Base-by-base conservation (phyloP, 1,140 invertebrate genomes). In the Drosophila simulans region DNA sequence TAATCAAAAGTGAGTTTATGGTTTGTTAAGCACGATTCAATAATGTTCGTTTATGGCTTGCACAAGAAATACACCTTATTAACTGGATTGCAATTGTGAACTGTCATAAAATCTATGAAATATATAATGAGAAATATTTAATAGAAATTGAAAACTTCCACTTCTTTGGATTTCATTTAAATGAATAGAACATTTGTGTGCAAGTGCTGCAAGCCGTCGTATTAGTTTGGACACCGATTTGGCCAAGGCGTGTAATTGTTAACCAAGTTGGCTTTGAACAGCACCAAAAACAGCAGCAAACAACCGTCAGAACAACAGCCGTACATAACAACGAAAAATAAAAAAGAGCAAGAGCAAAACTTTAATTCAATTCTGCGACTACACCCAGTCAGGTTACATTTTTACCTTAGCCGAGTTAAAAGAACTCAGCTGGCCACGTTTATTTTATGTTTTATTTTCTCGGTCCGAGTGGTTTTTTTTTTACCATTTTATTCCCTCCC, bases 161-260 rank as follows among this genome's bases (percentile, higher is more conserved):
- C 0, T 7, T 27, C 27, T 27, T 27, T 1, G 5, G 2, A 8
- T 31, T 31, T 10, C 1, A 8, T 31, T 8, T 31, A 2, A 31
- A 31, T 31, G 31, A 31, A 31, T 8, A 17, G 0, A 25, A 0
- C 1, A 17, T 11, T 56, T 62, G 49, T 63, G 11, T 68, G 8
- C 37, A 27, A 68, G 59, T 53, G 64, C 37, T 5, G 17, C 1
- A 11, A n/a, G 22, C 12, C n/a, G 11, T 42, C 59, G 69, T 49
- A 68, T 88, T 88, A 79, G 79, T 69, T 86, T 63, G 52, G 79
- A 64, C 70, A 68, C 65, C 74, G 76, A 42, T 42, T 42, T 45
- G 79, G 63, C 42, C 76, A 64, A 73, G 84, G 84, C 80, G 84
- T 89, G 84, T 89, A 89, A 88, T 89, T 89, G 84, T 89, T 89